phyloP scores from a whole-genome alignment of 2,888 invertebrate genomes.

The Xanthorhoe designata region DNA sequence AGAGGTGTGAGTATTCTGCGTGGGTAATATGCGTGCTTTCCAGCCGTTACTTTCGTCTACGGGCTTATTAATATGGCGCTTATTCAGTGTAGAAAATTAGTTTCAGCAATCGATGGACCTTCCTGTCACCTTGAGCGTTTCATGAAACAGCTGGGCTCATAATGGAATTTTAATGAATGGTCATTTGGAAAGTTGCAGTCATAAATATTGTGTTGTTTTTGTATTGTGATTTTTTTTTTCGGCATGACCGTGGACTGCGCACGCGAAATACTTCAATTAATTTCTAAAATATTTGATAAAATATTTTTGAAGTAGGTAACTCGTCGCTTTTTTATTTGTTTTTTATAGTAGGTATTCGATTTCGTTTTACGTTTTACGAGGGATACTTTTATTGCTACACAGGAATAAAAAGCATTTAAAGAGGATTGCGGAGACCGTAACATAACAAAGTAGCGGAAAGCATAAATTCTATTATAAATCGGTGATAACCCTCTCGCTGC shows the following conservation, averaged over 20 bases:
- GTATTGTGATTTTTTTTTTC: slow-evolving; percentile 14
- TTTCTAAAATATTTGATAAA: background rate
- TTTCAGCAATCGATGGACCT: slow-evolving; percentile 44
- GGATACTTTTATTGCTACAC: background rate
- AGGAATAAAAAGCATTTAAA: background rate
- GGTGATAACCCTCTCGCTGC: too few relatives aligned
- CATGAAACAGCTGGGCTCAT: slow-evolving; percentile 34
- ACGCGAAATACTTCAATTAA: slow-evolving; percentile 10
- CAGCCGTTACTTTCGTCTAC: slow-evolving; percentile 37
- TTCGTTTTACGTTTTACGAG: background rate
- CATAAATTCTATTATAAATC: background rate
- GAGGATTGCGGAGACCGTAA: background rate
- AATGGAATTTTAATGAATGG: slow-evolving; percentile 44
- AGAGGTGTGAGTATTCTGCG: slow-evolving; percentile 15
- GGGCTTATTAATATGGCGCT: slow-evolving; percentile 36
- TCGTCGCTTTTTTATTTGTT: background rate
- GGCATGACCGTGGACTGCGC: slow-evolving; percentile 5
- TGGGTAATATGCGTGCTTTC: slow-evolving; percentile 36
- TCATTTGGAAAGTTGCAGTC: slow-evolving; percentile 39
- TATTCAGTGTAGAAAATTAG: slow-evolving; percentile 36
- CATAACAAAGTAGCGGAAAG: background rate
- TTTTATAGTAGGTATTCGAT: background rate
- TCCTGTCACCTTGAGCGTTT: slow-evolving; percentile 44
- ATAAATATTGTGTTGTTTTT: slow-evolving; percentile 29
- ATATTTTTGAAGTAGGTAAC: background rate